phyloP scores from a whole-genome alignment of 2,113 vertebrate species.

The Myrmecophaga tridactyla region DNA sequence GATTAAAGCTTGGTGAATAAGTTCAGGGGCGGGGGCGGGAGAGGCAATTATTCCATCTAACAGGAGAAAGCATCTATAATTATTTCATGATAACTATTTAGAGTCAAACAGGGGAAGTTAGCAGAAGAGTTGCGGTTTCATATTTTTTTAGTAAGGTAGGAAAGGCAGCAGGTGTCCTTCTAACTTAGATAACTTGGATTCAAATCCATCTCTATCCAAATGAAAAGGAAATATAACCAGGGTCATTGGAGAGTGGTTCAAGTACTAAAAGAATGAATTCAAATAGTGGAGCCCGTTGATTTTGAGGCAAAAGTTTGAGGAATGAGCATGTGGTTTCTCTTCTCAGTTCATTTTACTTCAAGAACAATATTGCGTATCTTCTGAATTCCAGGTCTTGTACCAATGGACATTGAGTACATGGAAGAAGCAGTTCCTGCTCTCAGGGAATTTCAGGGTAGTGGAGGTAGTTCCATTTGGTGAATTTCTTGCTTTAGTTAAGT shows the following conservation, averaged over 20 bases:
- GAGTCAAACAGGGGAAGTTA: conserved; percentile 54
- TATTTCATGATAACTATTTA: conserved; percentile 57
- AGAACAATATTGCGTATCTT: not conserved
- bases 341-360: not conserved
- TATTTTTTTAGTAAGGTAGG: not conserved
- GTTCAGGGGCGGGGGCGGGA: conserved; percentile 20
- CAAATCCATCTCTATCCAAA: conserved; percentile 4
- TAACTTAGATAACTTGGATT: conserved; percentile 21
- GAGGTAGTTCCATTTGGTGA: not conserved
- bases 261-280: not conserved
- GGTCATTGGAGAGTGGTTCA: not conserved
- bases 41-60: conserved; percentile 55
- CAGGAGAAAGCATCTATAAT: conserved; percentile 59
- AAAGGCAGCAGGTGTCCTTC: conserved; percentile 15
- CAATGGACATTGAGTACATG: not conserved
- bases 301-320: not conserved
- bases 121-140: not conserved
- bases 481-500: not conserved
- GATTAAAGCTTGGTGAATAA: conserved; percentile 63
- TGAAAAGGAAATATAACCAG: not conserved
- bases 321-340: not conserved
- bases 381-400: not conserved
- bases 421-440: not conserved
- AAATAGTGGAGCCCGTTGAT: not conserved
- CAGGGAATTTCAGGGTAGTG: not conserved